Evolutionary conservation across 2,113 vertebrate genomes (phyloP), one percentile per base, ranked within the genome.

Genomic region (Pseudopodoces humilis): DNA sequence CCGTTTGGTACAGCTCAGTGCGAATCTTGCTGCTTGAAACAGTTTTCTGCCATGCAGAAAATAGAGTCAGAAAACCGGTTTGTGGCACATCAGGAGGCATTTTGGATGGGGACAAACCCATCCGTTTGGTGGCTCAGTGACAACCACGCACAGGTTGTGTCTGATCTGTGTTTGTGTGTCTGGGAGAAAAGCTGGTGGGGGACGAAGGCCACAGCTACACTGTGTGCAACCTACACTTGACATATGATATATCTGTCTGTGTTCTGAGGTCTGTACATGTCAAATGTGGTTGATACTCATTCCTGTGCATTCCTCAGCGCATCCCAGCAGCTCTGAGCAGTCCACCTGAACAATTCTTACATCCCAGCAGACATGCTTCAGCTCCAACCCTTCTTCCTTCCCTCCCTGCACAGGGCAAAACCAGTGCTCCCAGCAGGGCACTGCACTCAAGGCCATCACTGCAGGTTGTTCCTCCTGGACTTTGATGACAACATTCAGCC

Each of bases 161-260:
- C 55, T 59, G 86, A 44, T 15, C 47, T 5, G 3, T 16, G 28
- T 5, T 31, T 4, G 23, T 13, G 15, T 15, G 65, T 7, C 46
- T 31, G 80, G 21, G 43, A 31, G 30, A 58, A 93, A 77, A 77
- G 19, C 56, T 44, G 4, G 2, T 3, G 62, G 12, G 0, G 35
- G 6, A n/a, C 27, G 52, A 16, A 62, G 35, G 67, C 46, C 65
- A 13, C 9, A 3, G n/a, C 18, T 20, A 2, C 1, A 1, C 6
- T 0, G 13, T 13, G 5, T 5, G 31, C 13, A 78, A 37, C n/a
- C 52, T 19, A 1, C 1, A 17, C 58, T 39, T 39, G 28, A 43
- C 16, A 20, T 1, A 4, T 0, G 7, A 21, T 5, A 1, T 1
- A 35, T 5, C 7, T 25, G 8, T 18, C 37, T 39, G 30, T 11